Evolutionary conservation across 2,797 vertebrate genomes (phyloP).

Genomic region (Anomalospiza imberbis): DNA sequence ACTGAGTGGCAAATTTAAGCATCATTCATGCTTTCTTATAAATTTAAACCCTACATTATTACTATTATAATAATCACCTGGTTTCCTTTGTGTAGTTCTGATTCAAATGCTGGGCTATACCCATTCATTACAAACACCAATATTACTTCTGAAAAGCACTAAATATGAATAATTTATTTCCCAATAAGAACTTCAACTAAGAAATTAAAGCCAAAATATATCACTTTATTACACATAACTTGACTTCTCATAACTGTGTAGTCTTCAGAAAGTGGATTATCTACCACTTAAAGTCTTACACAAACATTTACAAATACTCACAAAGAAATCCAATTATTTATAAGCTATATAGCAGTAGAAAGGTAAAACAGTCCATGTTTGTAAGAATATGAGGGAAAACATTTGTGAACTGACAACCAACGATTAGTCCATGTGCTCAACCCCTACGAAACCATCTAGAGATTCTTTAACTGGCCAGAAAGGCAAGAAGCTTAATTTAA

Average conservation of each 20-base stretch:
- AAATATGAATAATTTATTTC: neutral
- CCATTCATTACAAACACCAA: neutral
- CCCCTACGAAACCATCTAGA: neutral
- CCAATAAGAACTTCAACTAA: neutral
- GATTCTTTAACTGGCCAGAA: neutral
- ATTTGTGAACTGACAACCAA: neutral
- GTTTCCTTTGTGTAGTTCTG: neutral
- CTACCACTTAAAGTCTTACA: neutral
- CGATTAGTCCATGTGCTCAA: neutral
- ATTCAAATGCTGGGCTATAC: neutral
- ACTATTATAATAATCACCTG: neutral
- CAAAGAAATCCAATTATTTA: neutral
- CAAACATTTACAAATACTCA: neutral
- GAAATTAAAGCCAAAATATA: neutral
- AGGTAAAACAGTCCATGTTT: neutral
- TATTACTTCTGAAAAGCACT: neutral
- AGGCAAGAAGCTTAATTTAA: neutral
- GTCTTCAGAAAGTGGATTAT: neutral
- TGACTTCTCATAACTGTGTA: neutral
- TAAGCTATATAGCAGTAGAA: neutral
- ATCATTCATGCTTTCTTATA: neutral
- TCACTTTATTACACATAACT: neutral
- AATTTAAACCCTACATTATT: neutral
- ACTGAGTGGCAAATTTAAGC: neutral
- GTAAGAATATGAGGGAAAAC: neutral